Evolutionary conservation across 2,797 vertebrate genomes (phyloP).

Genomic region (Nannoperca obscura): DNA sequence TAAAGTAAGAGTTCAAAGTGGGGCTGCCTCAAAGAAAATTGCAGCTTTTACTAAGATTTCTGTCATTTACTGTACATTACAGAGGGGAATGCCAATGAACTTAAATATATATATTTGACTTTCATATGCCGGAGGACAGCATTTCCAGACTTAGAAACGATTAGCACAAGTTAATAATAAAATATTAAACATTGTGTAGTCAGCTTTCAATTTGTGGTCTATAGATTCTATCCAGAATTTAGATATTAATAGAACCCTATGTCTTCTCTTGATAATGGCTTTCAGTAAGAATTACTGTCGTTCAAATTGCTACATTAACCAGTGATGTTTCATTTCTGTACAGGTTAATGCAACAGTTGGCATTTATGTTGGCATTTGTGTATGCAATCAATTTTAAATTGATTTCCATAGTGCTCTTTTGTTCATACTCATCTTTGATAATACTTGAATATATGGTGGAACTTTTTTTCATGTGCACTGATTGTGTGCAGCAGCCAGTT

Average conservation of each 20-base stretch:
- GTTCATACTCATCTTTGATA: slow-evolving; percentile 3
- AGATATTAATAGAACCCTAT: not conserved
- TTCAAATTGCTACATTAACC: not conserved
- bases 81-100: slow-evolving; percentile 42
- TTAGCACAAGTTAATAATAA: slow-evolving; percentile 15
- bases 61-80: slow-evolving; percentile 47
- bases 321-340: slow-evolving; percentile 1
- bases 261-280: slow-evolving; percentile 1
- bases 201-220: slow-evolving; percentile 7
- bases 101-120: slow-evolving; percentile 7
- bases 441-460: slow-evolving; percentile 1
- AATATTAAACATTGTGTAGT: not conserved
- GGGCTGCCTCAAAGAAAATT: slow-evolving; percentile 67
- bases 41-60: slow-evolving; percentile 62
- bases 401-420: slow-evolving; percentile 22
- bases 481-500: slow-evolving; percentile 30
- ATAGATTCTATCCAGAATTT: not conserved
- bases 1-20: slow-evolving; percentile 78
- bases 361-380: slow-evolving; percentile 23
- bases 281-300: not conserved
- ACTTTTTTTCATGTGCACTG: slow-evolving; percentile 18
- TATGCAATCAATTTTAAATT: slow-evolving; percentile 19
- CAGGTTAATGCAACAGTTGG: slow-evolving; percentile 47
- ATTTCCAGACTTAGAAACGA: not conserved
- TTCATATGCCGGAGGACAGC: slow-evolving; percentile 11